Evolutionary conservation across 2,888 invertebrate genomes (phyloP), one percentile per base, ranked within the genome.

Genomic region (Lacanobia wlatinum): DNA sequence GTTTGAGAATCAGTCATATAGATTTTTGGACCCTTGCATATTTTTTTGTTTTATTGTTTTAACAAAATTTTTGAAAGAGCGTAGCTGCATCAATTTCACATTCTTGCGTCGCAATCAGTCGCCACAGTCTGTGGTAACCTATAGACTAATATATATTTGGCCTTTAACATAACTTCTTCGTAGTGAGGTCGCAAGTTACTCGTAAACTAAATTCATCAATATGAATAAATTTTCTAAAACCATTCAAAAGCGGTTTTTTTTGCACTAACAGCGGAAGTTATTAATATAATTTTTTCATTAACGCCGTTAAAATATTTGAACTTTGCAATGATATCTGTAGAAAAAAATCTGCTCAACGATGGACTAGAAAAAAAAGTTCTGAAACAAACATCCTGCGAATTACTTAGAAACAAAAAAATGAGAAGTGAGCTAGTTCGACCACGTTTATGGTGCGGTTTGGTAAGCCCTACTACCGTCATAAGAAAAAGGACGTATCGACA

Each of bases 361-460:
- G n/a, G 9, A 62, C 10, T n/a, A 40, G 3, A 50, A 53, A 61
- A 65, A 61, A 52, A 73, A 43, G 62, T 67, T 67, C 21, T 7
- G 40, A 40, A 72, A 60, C 65, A 66, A 76, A 80, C 34, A 68
- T 69, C n/a, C 52, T 8, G 50, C n/a, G 53, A 73, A 66, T 56
- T 55, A 55, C 52, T 73, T n/a, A 55, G n/a, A 34, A 73, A 70
- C 74, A 80, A 84, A 80, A 28, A 83, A 87, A 83, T 75, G 65
- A 55, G 67, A 78, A 73, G 60, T 43, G 43, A 78, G 64, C 52
- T 59, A 59, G 66, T 74, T 76, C 34, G 66, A 73, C 46, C 56
- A 59, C 78, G 69, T 63, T 76, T 84, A 76, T 73, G 61, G 62
- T 74, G 50, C 23, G 70, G 80, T 80, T 82, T 78, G 77, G 84